Base-by-base conservation (phyloP, 2,113 vertebrate species). In the Tragelaphus imberbis region DNA sequence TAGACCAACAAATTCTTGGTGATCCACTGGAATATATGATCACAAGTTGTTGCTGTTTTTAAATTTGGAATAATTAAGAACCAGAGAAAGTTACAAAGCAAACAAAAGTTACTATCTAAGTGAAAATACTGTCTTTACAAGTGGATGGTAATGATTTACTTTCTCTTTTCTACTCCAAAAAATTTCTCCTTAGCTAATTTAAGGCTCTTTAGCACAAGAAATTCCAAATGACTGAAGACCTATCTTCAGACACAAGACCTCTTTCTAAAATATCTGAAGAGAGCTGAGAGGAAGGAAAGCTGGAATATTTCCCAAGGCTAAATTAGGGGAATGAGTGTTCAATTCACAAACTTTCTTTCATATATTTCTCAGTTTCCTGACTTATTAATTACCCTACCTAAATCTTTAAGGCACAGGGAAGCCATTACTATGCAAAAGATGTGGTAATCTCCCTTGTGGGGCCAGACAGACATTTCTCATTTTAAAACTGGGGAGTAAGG, bases 131-230 rank as follows among this genome's bases (percentile, higher is more conserved):
- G 33, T 75, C 84, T 93, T 92, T 97, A 96, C 36, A 88, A 91
- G 89, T 88, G 40, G 11, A 91, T 82, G 27, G 47, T 49, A 61
- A 84, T 53, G 40, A 90, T 71, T 95, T 88, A 96, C 59, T 96
- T 95, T 95, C n/a, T 95, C 59, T 95, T 96, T 92, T 81, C 77
- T 95, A 84, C 16, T 96, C 58, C 63, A 88, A 97, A 97, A 40
- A 87, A 55, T 44, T 91, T 93, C 28, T 47, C 23, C 75, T 82
- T 59, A 81, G 90, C n/a, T 94, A 75, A 96, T 30, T 53, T 58
- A 51, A 85, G 36, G 61, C 51, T 96, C 79, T 82, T 96, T 14
- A 94, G 61, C 55, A 86, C 96, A 96, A 97, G 75, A 96, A 85
- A 68, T 88, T 94, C 88, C 88, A 96, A 90, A 96, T 84, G 75